Evolutionary conservation across 2,888 invertebrate species (phyloP).

Genomic region (Thereva nobilitata): DNA sequence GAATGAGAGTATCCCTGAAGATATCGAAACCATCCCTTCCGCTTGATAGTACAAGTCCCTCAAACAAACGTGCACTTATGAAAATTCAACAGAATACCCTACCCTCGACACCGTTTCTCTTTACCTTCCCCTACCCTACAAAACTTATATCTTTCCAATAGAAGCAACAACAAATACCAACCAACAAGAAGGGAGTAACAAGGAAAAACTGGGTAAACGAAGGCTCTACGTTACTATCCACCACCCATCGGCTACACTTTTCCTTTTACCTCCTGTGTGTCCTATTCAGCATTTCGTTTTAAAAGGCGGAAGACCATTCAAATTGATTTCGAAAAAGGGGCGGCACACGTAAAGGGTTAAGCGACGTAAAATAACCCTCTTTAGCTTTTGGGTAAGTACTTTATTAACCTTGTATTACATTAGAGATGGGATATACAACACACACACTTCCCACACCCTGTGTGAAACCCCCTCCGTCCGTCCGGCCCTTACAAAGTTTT

Average conservation of each 20-base stretch:
- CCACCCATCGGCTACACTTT: too few relatives aligned
- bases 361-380: slow-evolving; percentile 37
- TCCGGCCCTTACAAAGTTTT: too few relatives aligned
- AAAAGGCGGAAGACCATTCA: slow-evolving; percentile 41
- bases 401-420: slow-evolving; percentile 39
- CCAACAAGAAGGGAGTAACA: not conserved
- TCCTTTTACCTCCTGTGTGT: too few relatives aligned
- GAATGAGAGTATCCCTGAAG: slow-evolving; percentile 1
- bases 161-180: not conserved
- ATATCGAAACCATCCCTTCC: slow-evolving; percentile 4
- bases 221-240: too few relatives aligned
- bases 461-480: too few relatives aligned
- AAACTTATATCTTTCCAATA: too few relatives aligned
- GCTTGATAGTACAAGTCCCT: slow-evolving; percentile 32
- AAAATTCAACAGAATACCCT: slow-evolving; percentile 39
- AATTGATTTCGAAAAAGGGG: slow-evolving; percentile 39
- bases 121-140: too few relatives aligned
- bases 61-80: slow-evolving; percentile 38
- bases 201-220: too few relatives aligned
- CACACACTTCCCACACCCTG: too few relatives aligned
- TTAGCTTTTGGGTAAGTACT: slow-evolving; percentile 40
- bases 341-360: slow-evolving; percentile 34
- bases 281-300: slow-evolving; percentile 36
- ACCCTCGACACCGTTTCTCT: not conserved
- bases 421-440: slow-evolving; percentile 21